Evolutionary conservation across 2,113 vertebrate genomes (phyloP), one percentile per base, ranked within the genome.

Genomic region (Hypanus sabinus): DNA sequence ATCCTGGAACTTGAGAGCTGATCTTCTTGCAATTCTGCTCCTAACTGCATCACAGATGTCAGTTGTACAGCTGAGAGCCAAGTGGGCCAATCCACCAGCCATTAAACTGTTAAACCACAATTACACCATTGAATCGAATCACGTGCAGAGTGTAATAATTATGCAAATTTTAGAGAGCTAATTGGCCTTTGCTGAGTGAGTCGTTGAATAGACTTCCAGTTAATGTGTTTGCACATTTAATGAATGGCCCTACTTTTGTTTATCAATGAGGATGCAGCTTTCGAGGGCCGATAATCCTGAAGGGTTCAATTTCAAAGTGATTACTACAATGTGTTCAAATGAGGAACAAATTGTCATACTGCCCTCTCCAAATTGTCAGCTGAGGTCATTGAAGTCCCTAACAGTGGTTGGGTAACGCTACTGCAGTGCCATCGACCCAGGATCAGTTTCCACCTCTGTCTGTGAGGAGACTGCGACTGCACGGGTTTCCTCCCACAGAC

Each of bases 141-240:
- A 90, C 85, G 85, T n/a, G n/a, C 30, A 90, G 11, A 60, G 14
- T 16, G 16, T 68, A 90, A 62, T 62, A 62, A 90, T 90, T 90
- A 90, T 90, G 60, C 85, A 65, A n/a, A 65, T n/a, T 90, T 90
- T 90, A 8, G 85, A 88, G 83, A 68, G n/a, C 14, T 60, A 68
- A 33, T 90, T 90, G 85, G 30, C 85, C 85, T 90, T 68, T 90
- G 65, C 85, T 65, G 62, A 65, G 85, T 33, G 60, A 65, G 30
- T n/a, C 33, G 85, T 33, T 90, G 85, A 90, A 90, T 62, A 90
- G n/a, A 90, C 62, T 68, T 65, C 85, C 33, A 90, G 60, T 88
- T n/a, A 88, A 88, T 88, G 60, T 62, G 30, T 62, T 90, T 65
- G 62, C 85, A 20, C 85, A 68, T 18, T 90, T 33, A 65, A 90